Base-by-base conservation (phyloP, 2,888 invertebrate species). In the Oscheius onirici region DNA sequence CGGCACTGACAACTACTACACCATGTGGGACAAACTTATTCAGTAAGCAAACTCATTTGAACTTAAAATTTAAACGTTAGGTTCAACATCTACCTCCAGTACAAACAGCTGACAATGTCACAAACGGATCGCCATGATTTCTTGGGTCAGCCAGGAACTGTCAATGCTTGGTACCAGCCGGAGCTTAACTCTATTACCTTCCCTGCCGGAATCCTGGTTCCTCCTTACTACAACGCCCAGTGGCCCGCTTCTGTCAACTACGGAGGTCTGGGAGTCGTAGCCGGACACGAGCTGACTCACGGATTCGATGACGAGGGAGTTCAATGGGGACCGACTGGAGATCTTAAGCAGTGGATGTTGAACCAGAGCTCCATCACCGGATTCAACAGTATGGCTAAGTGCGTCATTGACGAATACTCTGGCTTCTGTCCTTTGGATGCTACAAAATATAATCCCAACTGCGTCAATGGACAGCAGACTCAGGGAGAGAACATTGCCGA, bases 261-360 rank as follows among this genome's bases (percentile, higher is more conserved):
- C 84, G 97, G 97, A 0, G 96, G 94, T 1, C 95, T 97, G 92
- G 97, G 97, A 0, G 95, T 96, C 0, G 95, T 97, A 0, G 96
- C 97, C 93, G 97, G 96, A 0, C 97, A 97, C 87, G 96, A 97
- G 88, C 89, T 97, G 66, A 95, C 95, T 0, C 96, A 97, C 86
- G 96, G 95, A 0, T 97, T 97, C 87, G 97, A 97, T 88, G 96
- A 96, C 87, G 74, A 80, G 20, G 84, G 84, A 71, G 83, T 84
- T 15, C 84, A 84, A 67, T 84, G 83, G 83, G 79, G 77, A 46
- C 73, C 76, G 15, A 79, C 78, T 26, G 84, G 83, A 34, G 73
- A 76, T 17, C 76, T 83, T 11, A 44, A 68, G 8, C 24, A 54
- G 10, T 84, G 83, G 83, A 79, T 84, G 83, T 75, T 78, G 68